Base-by-base conservation (phyloP, 92 coral and sea anemone species). In the Porites rus region DNA sequence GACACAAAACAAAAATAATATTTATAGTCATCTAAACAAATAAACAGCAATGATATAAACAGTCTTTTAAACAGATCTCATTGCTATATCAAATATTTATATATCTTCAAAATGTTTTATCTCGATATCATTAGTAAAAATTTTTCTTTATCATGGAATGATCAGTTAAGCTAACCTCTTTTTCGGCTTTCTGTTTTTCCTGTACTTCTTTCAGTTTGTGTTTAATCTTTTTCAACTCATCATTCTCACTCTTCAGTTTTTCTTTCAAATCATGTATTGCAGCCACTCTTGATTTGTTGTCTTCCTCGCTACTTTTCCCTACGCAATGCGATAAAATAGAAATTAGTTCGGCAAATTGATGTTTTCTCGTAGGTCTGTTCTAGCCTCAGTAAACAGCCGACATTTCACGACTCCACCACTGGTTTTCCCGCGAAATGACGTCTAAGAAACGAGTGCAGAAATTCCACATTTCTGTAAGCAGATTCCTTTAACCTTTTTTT, bases 251-350 rank as follows among this genome's bases (percentile, higher is more conserved):
- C 78, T 97, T 97, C 56, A 97, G 91, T 79, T 96, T 97, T 59
- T 97, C 99, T 78, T 97, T 97, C 84, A 97, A 82, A 73, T 97
- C 98, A 78, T 97, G 99, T 58, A 97, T 95, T 61, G 93, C 94
- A 10, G 96, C 81, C 9, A 97, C 96, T 82, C 91, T 90, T 51
- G 90, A 59, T 84, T 95, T 97, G 84, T 93, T 88, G 25, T 95
- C 99, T 14, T 97, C 99, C 72, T 97, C 99, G 59, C 96, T 93
- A 13, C 93, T 93, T 81, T 92, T 97, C 16, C 99, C 99, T 97
- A 51, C 59, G 63, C 52, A 65, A 54, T 46, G 9, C 65, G 46
- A 11, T 31, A 12, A 12, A 3, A 31, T 31, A 62, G 20, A 1
- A 17, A 17, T 2, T n/a, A 20, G 8, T 62, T 14, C 66, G n/a